These are phyloP conservation scores for Hymenochirus boettgeri DNA, from an alignment of 2,113 vertebrate species.

Conservation along the genomic window DNA sequence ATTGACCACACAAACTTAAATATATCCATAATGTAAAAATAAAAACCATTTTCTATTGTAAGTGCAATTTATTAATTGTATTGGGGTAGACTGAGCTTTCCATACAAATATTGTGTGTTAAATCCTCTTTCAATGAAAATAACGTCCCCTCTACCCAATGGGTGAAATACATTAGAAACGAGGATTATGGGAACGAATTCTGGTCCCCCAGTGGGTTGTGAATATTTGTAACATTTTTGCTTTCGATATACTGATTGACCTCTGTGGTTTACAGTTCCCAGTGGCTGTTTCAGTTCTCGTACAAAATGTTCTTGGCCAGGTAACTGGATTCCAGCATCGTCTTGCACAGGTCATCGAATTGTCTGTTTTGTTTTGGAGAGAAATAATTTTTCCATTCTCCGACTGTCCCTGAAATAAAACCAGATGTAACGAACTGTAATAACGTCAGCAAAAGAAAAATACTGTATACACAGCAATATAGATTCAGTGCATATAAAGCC, in stretches of 20 bases:
- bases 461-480: neutral
- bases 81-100: no score
- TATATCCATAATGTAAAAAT: no score
- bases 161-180: no score
- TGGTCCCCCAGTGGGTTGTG: no score
- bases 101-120: no score
- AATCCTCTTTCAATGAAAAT: no score
- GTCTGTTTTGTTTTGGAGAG: slow-evolving; percentile 61
- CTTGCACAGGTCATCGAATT: slow-evolving; percentile 62
- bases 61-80: no score
- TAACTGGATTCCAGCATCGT: slow-evolving; percentile 66
- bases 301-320: slow-evolving; percentile 54
- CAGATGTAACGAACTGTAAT: slow-evolving; percentile 20
- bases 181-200: no score
- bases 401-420: slow-evolving; percentile 54
- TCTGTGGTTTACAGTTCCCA: neutral
- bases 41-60: no score
- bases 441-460: slow-evolving; percentile 25
- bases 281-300: slow-evolving; percentile 49
- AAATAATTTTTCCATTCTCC: slow-evolving; percentile 72
- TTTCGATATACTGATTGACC: neutral
- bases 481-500: neutral
- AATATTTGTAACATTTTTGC: no score
- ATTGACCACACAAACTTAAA: no score
- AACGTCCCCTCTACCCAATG: no score